Conservation (phyloP, 2,797 vertebrate genomes). For the Simalia tracyae region DNA sequence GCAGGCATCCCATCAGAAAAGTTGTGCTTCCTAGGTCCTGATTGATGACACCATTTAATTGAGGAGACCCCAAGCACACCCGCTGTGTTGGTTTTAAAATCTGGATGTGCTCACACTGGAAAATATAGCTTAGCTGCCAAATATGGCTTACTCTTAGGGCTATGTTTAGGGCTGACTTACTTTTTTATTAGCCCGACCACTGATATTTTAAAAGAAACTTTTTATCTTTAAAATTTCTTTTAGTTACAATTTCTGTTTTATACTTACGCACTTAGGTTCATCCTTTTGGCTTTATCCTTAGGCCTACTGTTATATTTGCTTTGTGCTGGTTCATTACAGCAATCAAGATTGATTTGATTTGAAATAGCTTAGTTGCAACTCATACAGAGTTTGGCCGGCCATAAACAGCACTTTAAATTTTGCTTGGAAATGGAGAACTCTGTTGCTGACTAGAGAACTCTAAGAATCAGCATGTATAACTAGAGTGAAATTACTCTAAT, state of each 20-base stretch:
- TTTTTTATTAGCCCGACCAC: too few species aligned
- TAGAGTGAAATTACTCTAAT: constrained; percentile 7
- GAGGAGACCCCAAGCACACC: too few species aligned
- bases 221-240: too few species aligned
- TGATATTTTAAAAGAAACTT: too few species aligned
- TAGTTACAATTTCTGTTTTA: too few species aligned
- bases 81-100: too few species aligned
- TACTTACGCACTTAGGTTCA: too few species aligned
- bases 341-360: not conserved
- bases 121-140: too few species aligned
- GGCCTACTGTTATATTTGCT: not conserved
- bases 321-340: not conserved
- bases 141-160: too few species aligned
- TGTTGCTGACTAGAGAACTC: not conserved
- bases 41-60: too few species aligned
- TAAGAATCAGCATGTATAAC: not conserved
- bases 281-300: not conserved
- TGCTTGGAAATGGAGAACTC: not conserved
- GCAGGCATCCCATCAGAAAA: not conserved
- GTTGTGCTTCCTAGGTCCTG: not conserved
- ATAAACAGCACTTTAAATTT: not conserved
- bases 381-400: not conserved
- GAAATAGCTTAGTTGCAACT: not conserved
- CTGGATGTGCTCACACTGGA: too few species aligned
- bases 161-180: too few species aligned